A percentile compares a stretch with the other conserved stretches of the same genome.
phyloP scores from a whole-genome alignment of 2,113 vertebrate species.

The Proterorhinus semilunaris region DNA sequence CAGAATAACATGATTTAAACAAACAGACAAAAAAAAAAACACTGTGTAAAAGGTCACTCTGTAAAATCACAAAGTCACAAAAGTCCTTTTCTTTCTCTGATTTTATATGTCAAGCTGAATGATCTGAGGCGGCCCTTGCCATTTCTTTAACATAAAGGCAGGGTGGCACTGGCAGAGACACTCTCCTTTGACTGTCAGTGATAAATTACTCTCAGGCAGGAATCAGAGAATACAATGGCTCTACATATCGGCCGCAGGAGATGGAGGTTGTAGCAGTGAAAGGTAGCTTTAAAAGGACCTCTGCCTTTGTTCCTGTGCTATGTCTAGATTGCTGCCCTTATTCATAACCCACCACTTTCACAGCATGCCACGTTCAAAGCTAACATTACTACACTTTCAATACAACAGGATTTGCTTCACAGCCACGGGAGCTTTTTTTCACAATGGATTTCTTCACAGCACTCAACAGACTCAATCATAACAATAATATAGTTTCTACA shows the following conservation, averaged over 20 bases:
- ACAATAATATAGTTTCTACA: slow-evolving; percentile 9
- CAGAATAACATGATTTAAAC: too few species aligned
- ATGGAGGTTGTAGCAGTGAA: slow-evolving; percentile 26
- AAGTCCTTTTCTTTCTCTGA: not conserved
- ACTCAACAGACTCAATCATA: slow-evolving; percentile 26
- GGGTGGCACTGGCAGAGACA: slow-evolving; percentile 5
- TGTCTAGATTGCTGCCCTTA: slow-evolving; percentile 5
- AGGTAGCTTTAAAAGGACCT: slow-evolving; percentile 20
- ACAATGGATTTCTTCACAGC: slow-evolving; percentile 25
- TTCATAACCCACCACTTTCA: slow-evolving; percentile 1
- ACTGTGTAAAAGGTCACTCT: not conserved
- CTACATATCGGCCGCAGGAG: slow-evolving; percentile 26
- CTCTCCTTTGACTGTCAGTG: slow-evolving; percentile 43
- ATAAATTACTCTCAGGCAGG: slow-evolving; percentile 47
- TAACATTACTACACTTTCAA: not conserved
- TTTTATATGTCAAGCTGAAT: not conserved
- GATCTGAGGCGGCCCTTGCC: not conserved
- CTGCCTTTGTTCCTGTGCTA: slow-evolving; percentile 21
- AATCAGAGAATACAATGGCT: slow-evolving; percentile 32
- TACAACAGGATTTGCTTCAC: not conserved
- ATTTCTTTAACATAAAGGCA: slow-evolving; percentile 11
- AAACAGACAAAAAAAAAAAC: too few species aligned
- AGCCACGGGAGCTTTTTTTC: too few species aligned
- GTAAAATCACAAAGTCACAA: slow-evolving; percentile 10
- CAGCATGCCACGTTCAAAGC: not conserved